A percentile compares a stretch with the other conserved stretches of the same genome.
phyloP scores from a whole-genome alignment of 2,113 vertebrate species.

The Scomber japonicus region DNA sequence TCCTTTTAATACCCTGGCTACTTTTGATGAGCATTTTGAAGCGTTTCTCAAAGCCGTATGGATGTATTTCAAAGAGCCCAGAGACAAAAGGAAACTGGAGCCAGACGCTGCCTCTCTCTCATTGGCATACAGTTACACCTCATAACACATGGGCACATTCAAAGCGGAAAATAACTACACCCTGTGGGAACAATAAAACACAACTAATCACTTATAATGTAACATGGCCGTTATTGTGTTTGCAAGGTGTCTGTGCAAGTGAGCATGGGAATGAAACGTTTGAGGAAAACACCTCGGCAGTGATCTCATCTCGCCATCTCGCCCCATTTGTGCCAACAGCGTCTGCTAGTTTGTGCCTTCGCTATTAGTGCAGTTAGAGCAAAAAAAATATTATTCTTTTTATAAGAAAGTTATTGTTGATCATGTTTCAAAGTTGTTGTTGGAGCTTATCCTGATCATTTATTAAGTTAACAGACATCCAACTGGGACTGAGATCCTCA shows the following conservation, averaged over 20 bases:
- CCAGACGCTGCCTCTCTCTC: constrained; percentile 69
- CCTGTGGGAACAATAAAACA: constrained; percentile 76
- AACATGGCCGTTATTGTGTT: constrained; percentile 73
- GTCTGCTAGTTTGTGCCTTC: background rate
- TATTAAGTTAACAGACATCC: constrained; percentile 40
- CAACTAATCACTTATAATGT: constrained; percentile 68
- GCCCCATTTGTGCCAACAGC: constrained; percentile 33
- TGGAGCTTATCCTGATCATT: constrained; percentile 41
- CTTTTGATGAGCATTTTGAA: constrained; percentile 66
- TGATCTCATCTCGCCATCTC: constrained; percentile 52
- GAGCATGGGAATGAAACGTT: constrained; percentile 39
- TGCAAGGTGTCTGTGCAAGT: constrained; percentile 54
- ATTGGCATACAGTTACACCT: constrained; percentile 73
- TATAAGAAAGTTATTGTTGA: constrained; percentile 24
- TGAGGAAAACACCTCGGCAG: constrained; percentile 55
- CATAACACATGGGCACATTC: constrained; percentile 66
- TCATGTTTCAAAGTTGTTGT: constrained; percentile 37
- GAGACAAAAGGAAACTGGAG: constrained; percentile 78
- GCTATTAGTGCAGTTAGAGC: background rate
- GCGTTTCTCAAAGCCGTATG: constrained; percentile 52
- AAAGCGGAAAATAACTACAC: constrained; percentile 70
- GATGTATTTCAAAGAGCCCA: constrained; percentile 72
- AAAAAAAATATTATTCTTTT: background rate
- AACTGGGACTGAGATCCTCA: constrained; percentile 14
- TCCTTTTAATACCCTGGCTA: constrained; percentile 58